These are phyloP conservation scores for Pristionchus exspectatus DNA, from an alignment of 2,888 invertebrate species.

Conservation along the genomic window DNA sequence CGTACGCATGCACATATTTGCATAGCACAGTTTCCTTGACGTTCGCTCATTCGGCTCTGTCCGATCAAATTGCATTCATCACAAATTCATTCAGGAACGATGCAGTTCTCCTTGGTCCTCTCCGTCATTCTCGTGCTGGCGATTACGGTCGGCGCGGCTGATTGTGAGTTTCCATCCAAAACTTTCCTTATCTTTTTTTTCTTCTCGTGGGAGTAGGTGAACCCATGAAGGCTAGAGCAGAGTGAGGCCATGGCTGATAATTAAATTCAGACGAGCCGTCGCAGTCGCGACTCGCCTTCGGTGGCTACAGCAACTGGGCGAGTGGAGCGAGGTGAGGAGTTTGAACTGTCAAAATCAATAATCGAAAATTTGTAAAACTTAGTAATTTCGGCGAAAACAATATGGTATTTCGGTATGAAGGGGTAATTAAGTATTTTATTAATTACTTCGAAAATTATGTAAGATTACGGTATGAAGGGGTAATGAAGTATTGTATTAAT, in stretches of 20 bases:
- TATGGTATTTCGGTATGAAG: neutral
- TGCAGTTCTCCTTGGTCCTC: conserved; percentile 30
- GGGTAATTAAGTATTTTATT: no score
- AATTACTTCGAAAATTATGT: no score
- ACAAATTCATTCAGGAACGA: neutral
- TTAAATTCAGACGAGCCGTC: neutral
- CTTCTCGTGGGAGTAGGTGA: neutral
- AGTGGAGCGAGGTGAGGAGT: neutral
- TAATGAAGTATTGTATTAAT: no score
- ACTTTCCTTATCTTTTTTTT: no score
- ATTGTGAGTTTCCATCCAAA: neutral
- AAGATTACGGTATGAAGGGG: no score
- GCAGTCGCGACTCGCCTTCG: neutral
- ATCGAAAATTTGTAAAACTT: neutral
- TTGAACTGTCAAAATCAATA: neutral
- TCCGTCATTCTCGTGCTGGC: neutral
- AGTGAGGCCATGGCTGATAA: neutral
- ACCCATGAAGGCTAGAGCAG: neutral
- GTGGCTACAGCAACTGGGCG: conserved; percentile 24
- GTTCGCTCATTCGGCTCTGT: neutral
- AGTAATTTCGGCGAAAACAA: neutral
- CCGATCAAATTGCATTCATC: neutral
- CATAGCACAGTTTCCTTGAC: neutral
- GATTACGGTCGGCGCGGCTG: neutral
- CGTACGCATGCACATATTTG: neutral